phyloP scores from a whole-genome alignment of 2,888 invertebrate genomes.

The Microchrysa polita region DNA sequence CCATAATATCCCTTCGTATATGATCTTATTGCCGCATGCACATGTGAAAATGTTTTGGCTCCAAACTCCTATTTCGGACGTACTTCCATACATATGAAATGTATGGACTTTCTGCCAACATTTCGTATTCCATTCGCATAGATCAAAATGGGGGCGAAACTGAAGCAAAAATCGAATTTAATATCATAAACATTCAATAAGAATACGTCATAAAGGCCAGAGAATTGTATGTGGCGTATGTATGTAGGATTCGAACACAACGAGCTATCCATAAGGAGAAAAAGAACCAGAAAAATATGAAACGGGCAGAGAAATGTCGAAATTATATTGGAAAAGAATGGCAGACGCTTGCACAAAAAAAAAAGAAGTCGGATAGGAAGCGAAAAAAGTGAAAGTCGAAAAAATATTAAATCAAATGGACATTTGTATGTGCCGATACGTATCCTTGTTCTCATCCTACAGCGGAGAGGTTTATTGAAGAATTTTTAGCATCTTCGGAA shows the following conservation, averaged over 20 bases:
- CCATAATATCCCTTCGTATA: no score
- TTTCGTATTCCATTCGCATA: constrained; percentile 63
- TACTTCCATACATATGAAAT: constrained; percentile 28
- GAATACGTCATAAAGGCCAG: constrained; percentile 54
- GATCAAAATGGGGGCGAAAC: constrained; percentile 56
- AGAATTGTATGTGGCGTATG: no score
- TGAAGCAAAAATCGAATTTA: constrained; percentile 60
- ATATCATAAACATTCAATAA: constrained; percentile 65
- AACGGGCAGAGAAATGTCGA: constrained; percentile 25
- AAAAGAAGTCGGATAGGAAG: no score
- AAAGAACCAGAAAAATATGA: constrained; percentile 24
- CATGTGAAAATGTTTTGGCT: not conserved
- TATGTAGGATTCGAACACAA: no score
- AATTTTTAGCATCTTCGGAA: not conserved
- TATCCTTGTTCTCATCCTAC: no score
- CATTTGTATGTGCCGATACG: constrained; percentile 50
- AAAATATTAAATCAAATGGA: constrained; percentile 51
- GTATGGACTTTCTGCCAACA: constrained; percentile 44
- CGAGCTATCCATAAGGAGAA: constrained; percentile 45
- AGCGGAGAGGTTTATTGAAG: constrained; percentile 1
- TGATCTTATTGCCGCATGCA: constrained; percentile 17
- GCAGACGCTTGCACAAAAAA: constrained; percentile 11
- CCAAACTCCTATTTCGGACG: not conserved
- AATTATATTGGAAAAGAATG: constrained; percentile 49
- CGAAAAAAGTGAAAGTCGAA: constrained; percentile 44